Percentiles rank a stretch among this genome's conserved stretches.
Conservation (phyloP, 2,888 invertebrate species). For the Calameuta filiformis region DNA sequence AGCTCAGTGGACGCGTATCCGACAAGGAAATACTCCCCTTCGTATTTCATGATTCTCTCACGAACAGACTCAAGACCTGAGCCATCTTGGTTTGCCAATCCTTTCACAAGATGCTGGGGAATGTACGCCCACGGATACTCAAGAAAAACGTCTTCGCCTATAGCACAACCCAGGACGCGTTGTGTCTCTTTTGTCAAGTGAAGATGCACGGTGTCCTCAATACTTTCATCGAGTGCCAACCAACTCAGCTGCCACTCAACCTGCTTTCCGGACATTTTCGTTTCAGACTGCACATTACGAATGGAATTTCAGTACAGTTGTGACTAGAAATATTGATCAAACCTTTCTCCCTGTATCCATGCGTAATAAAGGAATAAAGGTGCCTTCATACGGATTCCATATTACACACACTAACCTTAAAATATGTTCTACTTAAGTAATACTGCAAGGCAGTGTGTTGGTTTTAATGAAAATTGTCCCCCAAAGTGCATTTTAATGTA, state of each 20-base stretch:
- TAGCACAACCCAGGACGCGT: constrained; percentile 45
- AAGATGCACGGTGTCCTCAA: constrained; percentile 45
- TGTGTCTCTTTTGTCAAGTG: constrained; percentile 44
- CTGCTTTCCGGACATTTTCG: constrained; percentile 36
- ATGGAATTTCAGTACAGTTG: neutral
- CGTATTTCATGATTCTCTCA: constrained; percentile 38
- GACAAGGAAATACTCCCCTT: constrained; percentile 65
- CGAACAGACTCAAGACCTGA: constrained; percentile 39
- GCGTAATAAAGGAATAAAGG: neutral
- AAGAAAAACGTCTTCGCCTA: constrained; percentile 53
- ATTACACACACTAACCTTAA: neutral
- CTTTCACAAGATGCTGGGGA: constrained; percentile 31
- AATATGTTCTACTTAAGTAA: neutral
- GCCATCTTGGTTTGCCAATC: constrained; percentile 24
- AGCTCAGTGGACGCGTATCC: constrained; percentile 76
- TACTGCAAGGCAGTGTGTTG: neutral
- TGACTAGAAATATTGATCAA: neutral
- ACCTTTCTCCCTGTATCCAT: neutral
- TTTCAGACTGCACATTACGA: neutral
- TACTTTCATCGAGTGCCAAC: constrained; percentile 48
- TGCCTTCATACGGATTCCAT: neutral
- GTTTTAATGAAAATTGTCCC: neutral
- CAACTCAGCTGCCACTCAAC: constrained; percentile 39
- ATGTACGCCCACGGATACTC: constrained; percentile 61
- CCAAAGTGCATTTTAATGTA: neutral